Evolutionary conservation across 1,140 invertebrate genomes (phyloP).

Genomic region (Zaprionus camerounensis): DNA sequence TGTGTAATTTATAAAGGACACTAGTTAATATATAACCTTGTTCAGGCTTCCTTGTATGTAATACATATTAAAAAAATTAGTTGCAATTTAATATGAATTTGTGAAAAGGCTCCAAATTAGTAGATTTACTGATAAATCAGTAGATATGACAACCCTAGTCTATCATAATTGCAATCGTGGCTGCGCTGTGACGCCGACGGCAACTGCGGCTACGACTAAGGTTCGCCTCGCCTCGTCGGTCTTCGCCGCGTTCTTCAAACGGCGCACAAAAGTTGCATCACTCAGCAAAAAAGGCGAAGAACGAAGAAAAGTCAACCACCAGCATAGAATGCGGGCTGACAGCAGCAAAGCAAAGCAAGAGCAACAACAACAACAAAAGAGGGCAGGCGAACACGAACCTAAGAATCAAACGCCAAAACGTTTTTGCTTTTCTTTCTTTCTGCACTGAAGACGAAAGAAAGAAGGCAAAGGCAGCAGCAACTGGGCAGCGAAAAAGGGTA

Average conservation of each 20-base stretch:
- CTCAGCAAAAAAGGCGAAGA: constrained; percentile 69
- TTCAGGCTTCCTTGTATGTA: too few relatives aligned
- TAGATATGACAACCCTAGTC: constrained; percentile 1
- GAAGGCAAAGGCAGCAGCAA: constrained; percentile 27
- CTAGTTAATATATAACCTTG: too few relatives aligned
- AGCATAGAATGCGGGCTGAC: constrained; percentile 77
- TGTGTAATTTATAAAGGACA: too few relatives aligned
- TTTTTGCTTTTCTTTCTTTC: constrained; percentile 33
- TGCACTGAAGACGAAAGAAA: constrained; percentile 38
- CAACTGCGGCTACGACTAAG: constrained; percentile 7
- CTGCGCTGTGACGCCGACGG: neutral
- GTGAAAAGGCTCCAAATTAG: too few relatives aligned
- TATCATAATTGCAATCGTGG: constrained; percentile 49
- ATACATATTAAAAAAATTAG: too few relatives aligned
- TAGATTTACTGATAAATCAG: too few relatives aligned
- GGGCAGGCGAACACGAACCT: constrained; percentile 38
- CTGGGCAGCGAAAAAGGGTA: constrained; percentile 30
- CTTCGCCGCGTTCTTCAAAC: constrained; percentile 46
- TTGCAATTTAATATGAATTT: too few relatives aligned
- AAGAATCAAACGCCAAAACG: constrained; percentile 26
- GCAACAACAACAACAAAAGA: constrained; percentile 42
- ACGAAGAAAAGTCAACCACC: constrained; percentile 80
- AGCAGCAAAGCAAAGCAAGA: constrained; percentile 51
- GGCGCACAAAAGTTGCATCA: constrained; percentile 73
- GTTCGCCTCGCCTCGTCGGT: neutral